Percentiles rank a stretch among this genome's conserved stretches.
Evolutionary conservation across 2,888 invertebrate species (phyloP).

Genomic region (Caenorhabditis angaria): DNA sequence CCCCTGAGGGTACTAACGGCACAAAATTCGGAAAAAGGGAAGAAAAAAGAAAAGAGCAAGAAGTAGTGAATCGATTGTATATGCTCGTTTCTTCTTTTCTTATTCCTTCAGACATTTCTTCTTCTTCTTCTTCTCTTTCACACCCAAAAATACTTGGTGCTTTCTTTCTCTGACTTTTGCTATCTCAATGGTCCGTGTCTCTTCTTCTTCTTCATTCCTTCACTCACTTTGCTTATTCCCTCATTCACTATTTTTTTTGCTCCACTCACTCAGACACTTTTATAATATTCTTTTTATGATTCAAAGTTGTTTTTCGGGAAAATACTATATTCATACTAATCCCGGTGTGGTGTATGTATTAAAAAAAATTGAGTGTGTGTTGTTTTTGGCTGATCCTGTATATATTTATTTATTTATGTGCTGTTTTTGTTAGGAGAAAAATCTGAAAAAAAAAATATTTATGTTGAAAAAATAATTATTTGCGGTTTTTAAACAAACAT

Average conservation of each 20-base stretch:
- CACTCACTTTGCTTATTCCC: not conserved
- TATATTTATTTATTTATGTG: not conserved
- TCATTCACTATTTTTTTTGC: not conserved
- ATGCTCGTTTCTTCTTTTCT: slow-evolving; percentile 4
- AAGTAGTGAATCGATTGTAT: slow-evolving; percentile 4
- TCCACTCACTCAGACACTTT: not conserved
- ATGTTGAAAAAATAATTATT: too few relatives aligned
- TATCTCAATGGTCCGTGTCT: not conserved
- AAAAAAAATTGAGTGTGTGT: too few relatives aligned
- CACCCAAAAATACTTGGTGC: slow-evolving; percentile 4
- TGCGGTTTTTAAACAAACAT: too few relatives aligned
- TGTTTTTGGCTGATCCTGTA: not conserved
- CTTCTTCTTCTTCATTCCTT: not conserved
- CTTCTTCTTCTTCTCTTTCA: slow-evolving; percentile 5
- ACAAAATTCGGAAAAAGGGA: not conserved
- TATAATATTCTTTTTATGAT: not conserved
- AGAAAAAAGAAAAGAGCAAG: not conserved
- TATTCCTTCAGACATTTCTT: slow-evolving; percentile 3
- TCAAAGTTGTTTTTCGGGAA: not conserved
- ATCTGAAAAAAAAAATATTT: too few relatives aligned
- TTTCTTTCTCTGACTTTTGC: not conserved
- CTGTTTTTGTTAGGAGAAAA: not conserved
- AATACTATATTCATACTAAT: slow-evolving; percentile 2
- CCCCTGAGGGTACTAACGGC: slow-evolving; percentile 4
- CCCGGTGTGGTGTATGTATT: not conserved